Conservation (phyloP, 2,888 invertebrate genomes). For the Syrphus vitripennis region DNA sequence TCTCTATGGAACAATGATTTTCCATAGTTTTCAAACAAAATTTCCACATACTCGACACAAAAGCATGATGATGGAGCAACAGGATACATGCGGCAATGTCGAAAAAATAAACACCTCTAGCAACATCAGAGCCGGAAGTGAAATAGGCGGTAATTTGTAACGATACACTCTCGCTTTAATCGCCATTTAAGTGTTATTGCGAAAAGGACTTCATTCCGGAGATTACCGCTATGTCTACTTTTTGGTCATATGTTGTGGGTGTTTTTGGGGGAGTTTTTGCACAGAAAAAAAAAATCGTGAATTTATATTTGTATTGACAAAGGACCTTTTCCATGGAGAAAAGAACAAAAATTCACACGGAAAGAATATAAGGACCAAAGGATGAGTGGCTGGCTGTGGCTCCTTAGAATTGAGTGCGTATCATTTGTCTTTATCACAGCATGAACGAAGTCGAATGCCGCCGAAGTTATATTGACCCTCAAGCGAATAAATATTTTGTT, state of each 20-base stretch:
- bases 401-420: slow-evolving; percentile 71
- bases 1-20: slow-evolving; percentile 13
- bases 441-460: slow-evolving; percentile 72
- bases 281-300: background rate
- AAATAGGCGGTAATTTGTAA: slow-evolving; percentile 67
- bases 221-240: slow-evolving; percentile 39
- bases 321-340: slow-evolving; percentile 32
- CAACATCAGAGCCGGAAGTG: slow-evolving; percentile 40
- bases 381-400: slow-evolving; percentile 30
- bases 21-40: background rate
- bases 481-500: slow-evolving; percentile 64
- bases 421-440: slow-evolving; percentile 74
- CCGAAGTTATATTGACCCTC: slow-evolving; percentile 72
- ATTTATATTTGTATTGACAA: slow-evolving; percentile 33
- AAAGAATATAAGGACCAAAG: slow-evolving; percentile 37
- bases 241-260: slow-evolving; percentile 27
- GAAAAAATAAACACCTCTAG: background rate
- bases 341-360: slow-evolving; percentile 37
- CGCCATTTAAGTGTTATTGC: slow-evolving; percentile 63
- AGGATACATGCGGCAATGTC: slow-evolving; percentile 38
- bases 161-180: slow-evolving; percentile 66
- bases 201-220: slow-evolving; percentile 61
- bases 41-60: slow-evolving; percentile 19
- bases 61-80: slow-evolving; percentile 43
- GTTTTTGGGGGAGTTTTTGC: slow-evolving; percentile 36